A percentile compares a stretch with the other conserved stretches of the same genome.
Conservation (phyloP, 2,113 vertebrate species). For the Lontra canadensis region DNA sequence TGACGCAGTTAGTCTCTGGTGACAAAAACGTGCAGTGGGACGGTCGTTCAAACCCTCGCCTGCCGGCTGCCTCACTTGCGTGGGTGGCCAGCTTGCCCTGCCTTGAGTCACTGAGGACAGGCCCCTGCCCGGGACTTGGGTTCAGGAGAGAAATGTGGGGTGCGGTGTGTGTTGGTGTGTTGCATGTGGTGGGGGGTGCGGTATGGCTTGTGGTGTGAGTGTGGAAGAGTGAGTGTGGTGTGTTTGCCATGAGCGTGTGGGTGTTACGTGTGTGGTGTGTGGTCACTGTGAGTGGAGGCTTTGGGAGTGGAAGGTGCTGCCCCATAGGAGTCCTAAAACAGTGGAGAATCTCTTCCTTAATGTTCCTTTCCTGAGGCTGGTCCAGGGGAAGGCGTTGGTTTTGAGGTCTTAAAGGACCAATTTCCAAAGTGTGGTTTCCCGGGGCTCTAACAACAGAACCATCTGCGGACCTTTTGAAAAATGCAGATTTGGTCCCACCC, state of each 20-base stretch:
- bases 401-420: background rate
- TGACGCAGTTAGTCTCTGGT: background rate
- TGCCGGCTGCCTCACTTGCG: background rate
- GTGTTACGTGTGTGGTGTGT: background rate
- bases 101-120: background rate
- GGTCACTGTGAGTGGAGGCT: background rate
- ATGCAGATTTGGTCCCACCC: no score
- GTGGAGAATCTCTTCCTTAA: background rate
- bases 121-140: background rate
- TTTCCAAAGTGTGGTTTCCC: background rate
- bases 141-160: background rate
- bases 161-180: no score
- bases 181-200: no score
- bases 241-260: accelerated
- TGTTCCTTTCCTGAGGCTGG: background rate
- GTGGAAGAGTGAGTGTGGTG: background rate
- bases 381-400: background rate
- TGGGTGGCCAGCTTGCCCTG: background rate
- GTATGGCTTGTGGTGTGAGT: background rate
- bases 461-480: background rate
- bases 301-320: accelerated
- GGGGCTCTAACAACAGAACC: no score
- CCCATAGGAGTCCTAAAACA: background rate
- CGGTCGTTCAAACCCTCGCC: background rate
- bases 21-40: background rate